A percentile compares a stretch with the other conserved stretches of the same genome.
phyloP scores from a whole-genome alignment of 2,888 invertebrate genomes.

The Thyatira batis region DNA sequence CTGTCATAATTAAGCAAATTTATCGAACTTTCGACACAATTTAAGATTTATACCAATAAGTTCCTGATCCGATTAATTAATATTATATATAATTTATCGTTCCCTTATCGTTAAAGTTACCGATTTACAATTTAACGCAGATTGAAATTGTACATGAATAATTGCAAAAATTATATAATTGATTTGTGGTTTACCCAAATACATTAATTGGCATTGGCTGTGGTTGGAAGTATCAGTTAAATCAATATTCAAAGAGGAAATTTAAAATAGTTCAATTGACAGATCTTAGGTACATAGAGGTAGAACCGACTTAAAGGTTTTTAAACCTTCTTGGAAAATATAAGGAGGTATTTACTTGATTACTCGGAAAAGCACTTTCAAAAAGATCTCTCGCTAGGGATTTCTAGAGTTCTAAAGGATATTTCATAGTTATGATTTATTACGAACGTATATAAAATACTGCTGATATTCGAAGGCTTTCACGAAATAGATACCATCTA shows the following conservation, averaged over 20 bases:
- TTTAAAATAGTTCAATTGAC: background rate
- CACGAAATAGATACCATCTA: slow-evolving; percentile 26
- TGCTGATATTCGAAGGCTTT: slow-evolving; percentile 5
- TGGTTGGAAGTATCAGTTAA: background rate
- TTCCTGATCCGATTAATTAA: background rate
- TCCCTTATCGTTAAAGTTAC: background rate
- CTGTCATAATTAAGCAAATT: background rate
- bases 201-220: background rate
- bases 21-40: background rate
- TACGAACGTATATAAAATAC: too few relatives aligned
- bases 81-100: background rate
- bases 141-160: background rate
- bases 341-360: too few relatives aligned
- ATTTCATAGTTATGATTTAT: too few relatives aligned
- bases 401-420: too few relatives aligned
- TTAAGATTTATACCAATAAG: background rate
- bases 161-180: background rate
- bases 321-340: too few relatives aligned
- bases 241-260: background rate
- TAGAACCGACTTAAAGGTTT: too few relatives aligned
- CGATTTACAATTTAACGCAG: background rate
- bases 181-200: background rate
- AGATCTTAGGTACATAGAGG: background rate
- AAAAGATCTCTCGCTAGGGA: too few relatives aligned
- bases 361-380: too few relatives aligned